A percentile compares a stretch with the other conserved stretches of the same genome.
Evolutionary conservation across 1,140 invertebrate genomes (phyloP).

Genomic region (Linepithema humile): DNA sequence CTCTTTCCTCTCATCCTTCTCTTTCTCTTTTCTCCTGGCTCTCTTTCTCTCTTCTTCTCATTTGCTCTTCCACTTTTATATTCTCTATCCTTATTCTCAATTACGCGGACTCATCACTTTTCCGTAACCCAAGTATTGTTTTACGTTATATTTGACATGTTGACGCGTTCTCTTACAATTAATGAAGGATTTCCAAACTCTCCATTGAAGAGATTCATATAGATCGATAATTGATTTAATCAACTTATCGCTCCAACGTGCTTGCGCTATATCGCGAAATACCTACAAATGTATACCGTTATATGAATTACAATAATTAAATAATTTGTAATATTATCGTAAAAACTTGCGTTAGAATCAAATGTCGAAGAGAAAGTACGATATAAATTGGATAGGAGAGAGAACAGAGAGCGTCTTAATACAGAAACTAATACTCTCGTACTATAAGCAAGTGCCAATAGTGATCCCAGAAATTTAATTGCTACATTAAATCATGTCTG

Average conservation of each 20-base stretch:
- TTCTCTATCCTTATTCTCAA: slow-evolving; percentile 25
- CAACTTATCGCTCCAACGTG: neutral
- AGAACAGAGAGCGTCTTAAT: neutral
- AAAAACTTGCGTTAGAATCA: neutral
- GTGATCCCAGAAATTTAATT: slow-evolving; percentile 24
- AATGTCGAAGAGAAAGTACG: neutral
- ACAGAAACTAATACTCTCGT: neutral
- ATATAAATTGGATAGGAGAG: neutral
- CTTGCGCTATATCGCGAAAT: neutral
- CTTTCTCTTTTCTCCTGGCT: neutral
- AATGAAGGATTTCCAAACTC: slow-evolving; percentile 28
- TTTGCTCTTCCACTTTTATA: slow-evolving; percentile 26
- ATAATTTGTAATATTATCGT: neutral
- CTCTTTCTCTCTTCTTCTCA: neutral
- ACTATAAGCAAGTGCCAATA: neutral
- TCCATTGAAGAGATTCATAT: neutral
- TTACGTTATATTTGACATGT: slow-evolving; percentile 35
- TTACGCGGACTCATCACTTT: slow-evolving; percentile 29
- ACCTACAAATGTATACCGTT: neutral
- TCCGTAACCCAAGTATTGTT: slow-evolving; percentile 46
- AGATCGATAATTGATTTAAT: slow-evolving; percentile 24
- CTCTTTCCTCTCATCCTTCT: slow-evolving; percentile 1
- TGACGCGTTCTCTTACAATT: slow-evolving; percentile 28
- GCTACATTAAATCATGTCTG: neutral
- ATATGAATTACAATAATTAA: neutral